Conservation (phyloP, 1,140 invertebrate genomes). For the Euura saliciscinereae region DNA sequence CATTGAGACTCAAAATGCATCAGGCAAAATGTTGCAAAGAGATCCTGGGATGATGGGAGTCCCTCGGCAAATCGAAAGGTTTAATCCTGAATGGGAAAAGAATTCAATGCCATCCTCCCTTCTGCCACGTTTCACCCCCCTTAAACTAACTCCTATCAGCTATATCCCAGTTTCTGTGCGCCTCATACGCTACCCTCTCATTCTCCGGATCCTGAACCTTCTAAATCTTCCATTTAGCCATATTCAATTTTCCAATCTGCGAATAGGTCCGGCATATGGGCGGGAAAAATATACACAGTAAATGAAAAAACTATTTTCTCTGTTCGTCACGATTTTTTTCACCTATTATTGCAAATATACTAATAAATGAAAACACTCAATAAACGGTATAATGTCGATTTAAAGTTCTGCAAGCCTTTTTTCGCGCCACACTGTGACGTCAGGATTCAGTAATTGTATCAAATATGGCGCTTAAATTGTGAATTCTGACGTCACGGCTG, state of each 20-base stretch:
- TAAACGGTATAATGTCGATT: no score
- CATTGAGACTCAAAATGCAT: neutral
- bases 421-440: no score
- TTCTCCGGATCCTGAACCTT: no score
- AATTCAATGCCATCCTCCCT: conserved; percentile 25
- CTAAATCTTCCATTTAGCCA: neutral
- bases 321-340: no score
- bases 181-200: neutral
- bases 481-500: no score
- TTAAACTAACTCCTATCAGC: neutral
- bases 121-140: neutral
- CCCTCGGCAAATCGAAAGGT: conserved; percentile 34
- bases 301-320: no score
- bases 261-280: neutral
- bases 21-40: neutral
- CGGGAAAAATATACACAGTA: no score
- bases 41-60: neutral
- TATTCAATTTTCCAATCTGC: neutral
- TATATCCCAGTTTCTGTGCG: neutral
- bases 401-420: no score
- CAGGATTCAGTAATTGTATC: no score
- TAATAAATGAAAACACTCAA: no score
- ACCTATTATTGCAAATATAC: no score
- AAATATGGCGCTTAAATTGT: no score
- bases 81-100: conserved; percentile 41